phyloP scores from a whole-genome alignment of 1,140 invertebrate species.

The Phortica variegata region DNA sequence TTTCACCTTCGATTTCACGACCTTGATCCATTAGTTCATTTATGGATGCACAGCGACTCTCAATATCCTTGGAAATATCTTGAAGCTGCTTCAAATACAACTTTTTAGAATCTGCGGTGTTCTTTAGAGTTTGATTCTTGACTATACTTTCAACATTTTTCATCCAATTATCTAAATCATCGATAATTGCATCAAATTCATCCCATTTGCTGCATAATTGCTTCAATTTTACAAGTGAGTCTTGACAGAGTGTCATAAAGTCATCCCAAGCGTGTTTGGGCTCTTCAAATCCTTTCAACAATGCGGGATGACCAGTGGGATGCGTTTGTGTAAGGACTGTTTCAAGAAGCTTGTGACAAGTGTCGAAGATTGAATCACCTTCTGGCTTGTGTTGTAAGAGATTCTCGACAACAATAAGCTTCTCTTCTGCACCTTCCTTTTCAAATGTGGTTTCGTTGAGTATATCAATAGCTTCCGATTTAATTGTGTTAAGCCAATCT shows the following conservation, averaged over 20 bases:
- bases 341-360: constrained; percentile 71
- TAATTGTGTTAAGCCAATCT: constrained; percentile 67
- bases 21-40: constrained; percentile 69
- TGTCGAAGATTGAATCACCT: constrained; percentile 71
- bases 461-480: constrained; percentile 72
- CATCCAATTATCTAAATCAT: constrained; percentile 78
- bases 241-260: constrained; percentile 71
- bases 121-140: constrained; percentile 88
- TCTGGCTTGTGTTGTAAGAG: constrained; percentile 71
- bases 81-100: constrained; percentile 78
- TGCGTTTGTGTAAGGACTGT: constrained; percentile 78
- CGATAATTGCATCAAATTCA: constrained; percentile 76
- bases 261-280: constrained; percentile 75
- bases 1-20: constrained; percentile 73
- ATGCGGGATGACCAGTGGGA: constrained; percentile 70
- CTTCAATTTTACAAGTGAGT: constrained; percentile 68
- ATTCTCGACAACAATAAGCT: constrained; percentile 73
- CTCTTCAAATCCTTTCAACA: constrained; percentile 75
- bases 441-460: constrained; percentile 73
- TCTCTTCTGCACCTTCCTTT: constrained; percentile 73
- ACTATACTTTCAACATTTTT: constrained; percentile 80
- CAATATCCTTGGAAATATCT: constrained; percentile 72
- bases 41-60: constrained; percentile 70
- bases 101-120: constrained; percentile 78
- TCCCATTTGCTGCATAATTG: constrained; percentile 74